These are phyloP conservation scores for Lasioglossum marginatum DNA, from an alignment of 2,888 invertebrate genomes.

Conservation along the genomic window DNA sequence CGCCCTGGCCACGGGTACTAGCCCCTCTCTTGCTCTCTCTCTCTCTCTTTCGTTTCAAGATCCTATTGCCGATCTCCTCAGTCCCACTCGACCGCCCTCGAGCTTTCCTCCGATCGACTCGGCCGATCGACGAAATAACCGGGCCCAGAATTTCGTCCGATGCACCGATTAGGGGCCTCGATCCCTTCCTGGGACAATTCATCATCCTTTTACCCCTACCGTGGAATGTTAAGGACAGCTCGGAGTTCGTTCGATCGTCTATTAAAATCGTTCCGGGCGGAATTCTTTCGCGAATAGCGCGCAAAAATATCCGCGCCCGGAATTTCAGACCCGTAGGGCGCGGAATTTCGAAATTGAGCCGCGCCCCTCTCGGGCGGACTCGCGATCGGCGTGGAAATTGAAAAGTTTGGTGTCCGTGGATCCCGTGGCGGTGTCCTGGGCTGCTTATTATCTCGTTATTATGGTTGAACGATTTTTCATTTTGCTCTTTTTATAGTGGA, in stretches of 20 bases:
- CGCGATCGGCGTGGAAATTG: constrained; percentile 13
- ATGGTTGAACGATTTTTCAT: background rate
- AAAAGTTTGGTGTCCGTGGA: constrained; percentile 25
- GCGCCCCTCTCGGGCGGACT: background rate
- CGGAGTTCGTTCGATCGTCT: background rate
- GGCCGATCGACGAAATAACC: constrained; percentile 49
- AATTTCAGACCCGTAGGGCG: background rate
- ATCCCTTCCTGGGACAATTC: constrained; percentile 32
- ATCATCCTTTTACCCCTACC: background rate
- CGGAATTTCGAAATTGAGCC: constrained; percentile 35
- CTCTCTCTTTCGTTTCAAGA: constrained; percentile 33
- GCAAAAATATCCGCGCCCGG: constrained; percentile 23
- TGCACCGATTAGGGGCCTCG: constrained; percentile 51
- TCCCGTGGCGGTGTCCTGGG: background rate
- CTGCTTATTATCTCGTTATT: background rate
- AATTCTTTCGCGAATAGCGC: constrained; percentile 26
- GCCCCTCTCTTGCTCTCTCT: constrained; percentile 14
- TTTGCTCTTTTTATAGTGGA: background rate
- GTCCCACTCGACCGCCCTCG: constrained; percentile 57
- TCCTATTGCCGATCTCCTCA: constrained; percentile 62
- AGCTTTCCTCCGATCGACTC: constrained; percentile 54
- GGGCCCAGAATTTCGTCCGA: constrained; percentile 58
- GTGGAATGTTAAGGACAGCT: constrained; percentile 16
- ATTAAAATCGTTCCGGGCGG: constrained; percentile 3
- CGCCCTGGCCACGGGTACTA: constrained; percentile 36